Conservation (phyloP, 2,113 vertebrate genomes). For the Dascyllus trimaculatus region DNA sequence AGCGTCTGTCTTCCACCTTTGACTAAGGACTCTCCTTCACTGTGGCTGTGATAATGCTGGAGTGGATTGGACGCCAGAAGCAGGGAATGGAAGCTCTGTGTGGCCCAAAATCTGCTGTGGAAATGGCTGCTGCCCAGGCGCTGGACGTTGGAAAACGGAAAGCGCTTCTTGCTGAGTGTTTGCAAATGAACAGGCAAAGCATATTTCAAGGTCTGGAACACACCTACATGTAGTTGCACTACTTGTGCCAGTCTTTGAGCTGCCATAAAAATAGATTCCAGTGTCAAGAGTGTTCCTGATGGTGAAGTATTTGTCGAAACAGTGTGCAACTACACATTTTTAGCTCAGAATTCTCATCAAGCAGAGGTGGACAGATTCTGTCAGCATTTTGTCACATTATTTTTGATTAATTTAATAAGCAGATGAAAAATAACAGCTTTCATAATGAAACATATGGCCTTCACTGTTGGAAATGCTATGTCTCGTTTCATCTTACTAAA, state of each 20-base stretch:
- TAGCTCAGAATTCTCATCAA: not conserved
- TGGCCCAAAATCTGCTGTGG: constrained; percentile 27
- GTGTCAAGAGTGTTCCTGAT: not conserved
- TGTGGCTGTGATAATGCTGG: not conserved
- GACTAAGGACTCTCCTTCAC: not conserved
- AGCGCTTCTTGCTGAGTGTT: constrained; percentile 1
- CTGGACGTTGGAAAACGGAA: not conserved
- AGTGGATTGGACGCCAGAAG: constrained; percentile 7
- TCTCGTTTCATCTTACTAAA: not conserved
- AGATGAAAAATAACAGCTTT: not conserved
- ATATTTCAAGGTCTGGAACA: constrained; percentile 14
- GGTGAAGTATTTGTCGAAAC: not conserved
- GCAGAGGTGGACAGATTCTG: not conserved
- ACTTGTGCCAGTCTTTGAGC: not conserved
- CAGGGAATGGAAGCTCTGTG: not conserved
- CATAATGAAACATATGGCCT: not conserved
- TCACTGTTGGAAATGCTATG: not conserved
- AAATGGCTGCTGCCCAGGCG: constrained; percentile 27
- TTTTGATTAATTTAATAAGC: not conserved
- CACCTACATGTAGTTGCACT: not conserved
- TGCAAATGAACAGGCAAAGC: constrained; percentile 21
- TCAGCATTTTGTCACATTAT: not conserved
- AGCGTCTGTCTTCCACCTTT: constrained; percentile 5
- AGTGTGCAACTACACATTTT: not conserved
- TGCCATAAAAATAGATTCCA: not conserved